These are phyloP conservation scores for Promerops cafer DNA, from an alignment of 2,113 vertebrate genomes.

Conservation along the genomic window DNA sequence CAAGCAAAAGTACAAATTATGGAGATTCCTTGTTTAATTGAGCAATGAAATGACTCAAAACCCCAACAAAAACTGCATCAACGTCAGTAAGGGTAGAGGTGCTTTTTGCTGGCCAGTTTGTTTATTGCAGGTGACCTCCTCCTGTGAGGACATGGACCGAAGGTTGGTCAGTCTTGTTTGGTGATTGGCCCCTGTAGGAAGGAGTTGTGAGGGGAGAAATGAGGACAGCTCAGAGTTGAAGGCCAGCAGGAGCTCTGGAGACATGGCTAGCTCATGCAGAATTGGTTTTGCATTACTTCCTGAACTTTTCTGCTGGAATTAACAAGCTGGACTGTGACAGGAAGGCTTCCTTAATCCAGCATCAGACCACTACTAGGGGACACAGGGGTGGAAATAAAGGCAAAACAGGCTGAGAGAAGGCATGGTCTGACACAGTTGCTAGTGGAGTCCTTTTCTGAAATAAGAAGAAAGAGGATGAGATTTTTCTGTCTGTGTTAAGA, in stretches of 20 bases:
- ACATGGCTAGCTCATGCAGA: neutral
- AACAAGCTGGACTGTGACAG: neutral
- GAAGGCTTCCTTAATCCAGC: neutral
- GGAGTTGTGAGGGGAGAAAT: neutral
- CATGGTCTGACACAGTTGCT: neutral
- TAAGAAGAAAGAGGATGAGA: neutral
- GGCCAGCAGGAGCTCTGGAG: neutral
- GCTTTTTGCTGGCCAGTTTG: neutral
- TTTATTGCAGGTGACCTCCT: neutral
- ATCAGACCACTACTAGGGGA: neutral
- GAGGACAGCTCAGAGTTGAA: too few species aligned
- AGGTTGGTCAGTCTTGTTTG: neutral
- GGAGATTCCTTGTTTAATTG: neutral
- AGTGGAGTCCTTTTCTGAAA: neutral
- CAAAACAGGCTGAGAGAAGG: neutral
- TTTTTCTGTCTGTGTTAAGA: neutral
- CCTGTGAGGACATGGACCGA: neutral
- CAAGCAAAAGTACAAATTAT: neutral
- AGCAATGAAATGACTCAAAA: neutral
- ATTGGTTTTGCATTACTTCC: neutral
- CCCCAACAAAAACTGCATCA: neutral
- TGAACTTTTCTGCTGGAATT: neutral
- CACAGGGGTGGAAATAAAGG: neutral
- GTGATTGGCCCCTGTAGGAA: neutral
- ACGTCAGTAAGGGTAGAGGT: rapidly evolving